Evolutionary conservation across 2,113 vertebrate species (phyloP), one percentile per base, ranked within the genome.

Genomic region (Glaucidium brasilianum): DNA sequence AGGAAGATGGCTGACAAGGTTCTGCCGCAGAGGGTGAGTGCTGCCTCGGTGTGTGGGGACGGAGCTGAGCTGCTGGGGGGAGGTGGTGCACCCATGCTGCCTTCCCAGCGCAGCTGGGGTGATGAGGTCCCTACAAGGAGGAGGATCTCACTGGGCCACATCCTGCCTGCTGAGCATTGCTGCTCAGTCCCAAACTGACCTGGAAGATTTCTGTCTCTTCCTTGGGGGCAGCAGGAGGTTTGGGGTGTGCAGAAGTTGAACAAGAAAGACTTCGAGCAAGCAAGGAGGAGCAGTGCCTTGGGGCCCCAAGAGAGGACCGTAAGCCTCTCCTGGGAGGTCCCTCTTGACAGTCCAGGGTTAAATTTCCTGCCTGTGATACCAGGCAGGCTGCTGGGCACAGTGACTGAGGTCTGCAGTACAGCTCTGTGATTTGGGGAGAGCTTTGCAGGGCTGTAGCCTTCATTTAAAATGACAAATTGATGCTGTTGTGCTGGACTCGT

Each of bases 1-100:
- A 99, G 99, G 94, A 99, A 99, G 98, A 99, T 99, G 99, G 99
- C 99, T 34, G 99, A 99, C 98, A 99, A 99, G 97, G 99, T 99
- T 97, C 98, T 99, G 92, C 99, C 99, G 11, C 99, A 99, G 97
- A 98, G 99, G 98, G 99, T 99, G 98, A 98, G 99, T 97, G 55
- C 73, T 18, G 5, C 63, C 53, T 55, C 0, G 2, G 60, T 18
- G 29, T 0, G 0, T 27, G 47, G 43, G 50, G 21, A 32, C 17
- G 63, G 56, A 26, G 37, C 53, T 27, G 76, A 67, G 83, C 45
- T 59, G 50, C 45, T 50, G 56, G 47, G 39, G 34, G 22, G 35
- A 23, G 30, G 11, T 43, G 59, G 9, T 50, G 9, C 5, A 9
- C 29, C 66, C 4, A 1, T 37, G 49, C 50, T 58, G 43, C 52